phyloP scores from a whole-genome alignment of 2,113 vertebrate genomes.

The Halichoerus grypus region DNA sequence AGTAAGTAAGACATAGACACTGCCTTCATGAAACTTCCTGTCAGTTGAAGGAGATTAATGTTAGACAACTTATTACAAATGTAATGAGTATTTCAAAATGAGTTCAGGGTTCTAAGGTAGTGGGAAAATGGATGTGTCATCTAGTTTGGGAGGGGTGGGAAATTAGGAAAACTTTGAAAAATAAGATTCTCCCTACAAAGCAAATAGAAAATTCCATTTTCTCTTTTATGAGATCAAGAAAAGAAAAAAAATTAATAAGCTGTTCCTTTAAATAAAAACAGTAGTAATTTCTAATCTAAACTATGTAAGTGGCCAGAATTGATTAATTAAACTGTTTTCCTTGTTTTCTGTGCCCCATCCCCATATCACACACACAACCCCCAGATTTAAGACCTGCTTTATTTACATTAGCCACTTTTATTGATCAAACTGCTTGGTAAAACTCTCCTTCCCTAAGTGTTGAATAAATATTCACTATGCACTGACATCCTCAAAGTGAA shows the following conservation, averaged over 20 bases:
- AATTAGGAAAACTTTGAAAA: not conserved
- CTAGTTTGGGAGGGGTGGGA: fast-evolving
- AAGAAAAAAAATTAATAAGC: not conserved
- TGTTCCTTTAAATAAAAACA: not conserved
- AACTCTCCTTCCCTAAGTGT: not conserved
- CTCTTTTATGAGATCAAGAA: not conserved
- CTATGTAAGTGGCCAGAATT: not conserved
- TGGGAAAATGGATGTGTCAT: not conserved
- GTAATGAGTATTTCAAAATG: not conserved
- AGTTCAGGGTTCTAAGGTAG: not conserved
- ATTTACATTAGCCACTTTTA: not conserved
- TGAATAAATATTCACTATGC: not conserved
- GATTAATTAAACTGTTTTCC: not conserved
- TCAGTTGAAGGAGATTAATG: not conserved
- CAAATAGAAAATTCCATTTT: not conserved
- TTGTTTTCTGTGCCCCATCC: not conserved
- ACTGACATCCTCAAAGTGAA: not conserved
- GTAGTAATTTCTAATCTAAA: not conserved
- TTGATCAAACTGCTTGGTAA: not conserved
- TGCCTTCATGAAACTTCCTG: not conserved
- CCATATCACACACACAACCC: not conserved
- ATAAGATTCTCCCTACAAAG: fast-evolving
- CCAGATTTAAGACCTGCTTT: not conserved
- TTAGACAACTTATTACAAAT: not conserved
- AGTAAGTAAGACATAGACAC: not conserved